Base-by-base conservation (phyloP, 2,797 vertebrate species). In the Pteropus rufus region DNA sequence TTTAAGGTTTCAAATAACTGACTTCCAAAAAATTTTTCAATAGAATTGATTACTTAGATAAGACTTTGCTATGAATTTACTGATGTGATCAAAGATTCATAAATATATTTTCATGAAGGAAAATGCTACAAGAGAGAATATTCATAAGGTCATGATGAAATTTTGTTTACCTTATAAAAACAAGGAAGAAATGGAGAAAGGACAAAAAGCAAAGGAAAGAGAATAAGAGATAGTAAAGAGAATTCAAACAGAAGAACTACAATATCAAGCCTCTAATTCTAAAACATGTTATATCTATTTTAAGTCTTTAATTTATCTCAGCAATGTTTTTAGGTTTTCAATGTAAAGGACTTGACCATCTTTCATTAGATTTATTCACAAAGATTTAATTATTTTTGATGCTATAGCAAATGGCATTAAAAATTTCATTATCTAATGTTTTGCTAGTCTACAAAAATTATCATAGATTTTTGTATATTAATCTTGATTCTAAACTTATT, bases 251-350 rank as follows among this genome's bases (percentile, higher is more conserved):
- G 72, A 11, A 81, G 23, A 44, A 81, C 15, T 89, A 31, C 3
- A 72, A 81, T 39, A 72, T 9, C 46, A 18, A 84, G 7, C 19
- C 86, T 88, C 34, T 70, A 56, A 86, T 85, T 94, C 67, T 91
- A 72, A 36, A 84, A 89, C 3, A 89, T 62, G n/a, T 18, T 7
- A 52, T 73, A 64, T 21, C 7, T 67, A 62, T 60, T 54, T 73
- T 93, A 69, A 77, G 21, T 95, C 7, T 81, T 89, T 92, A 72
- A 60, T 90, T 92, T 82, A 12, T 81, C 16, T 60, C 31, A 76
- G 75, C 23, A 86, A 26, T 67, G 26, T 67, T 67, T 91, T 81
- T 31, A 67, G 11, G 19, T n/a, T 85, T 93, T 60, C 16, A 64
- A 41, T 12, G 7, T 65, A 93, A 80, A 64, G 1, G 14, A 65